phyloP scores from a whole-genome alignment of 2,797 vertebrate species.

The Enteromius unitaeniatus region DNA sequence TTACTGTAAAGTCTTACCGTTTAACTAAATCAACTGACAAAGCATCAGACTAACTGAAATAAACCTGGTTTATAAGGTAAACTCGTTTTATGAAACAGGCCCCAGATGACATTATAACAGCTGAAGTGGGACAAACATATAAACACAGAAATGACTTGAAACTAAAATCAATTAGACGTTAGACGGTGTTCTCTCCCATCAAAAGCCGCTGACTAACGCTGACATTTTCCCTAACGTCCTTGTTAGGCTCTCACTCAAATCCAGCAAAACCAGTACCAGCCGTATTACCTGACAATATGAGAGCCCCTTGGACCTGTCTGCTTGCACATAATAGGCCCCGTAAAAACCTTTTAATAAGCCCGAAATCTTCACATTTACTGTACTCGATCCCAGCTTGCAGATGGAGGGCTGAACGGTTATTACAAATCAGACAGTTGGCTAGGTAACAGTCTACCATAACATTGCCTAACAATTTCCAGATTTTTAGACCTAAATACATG shows the following conservation, averaged over 20 bases:
- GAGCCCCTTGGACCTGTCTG: neutral
- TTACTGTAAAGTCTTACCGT: no score
- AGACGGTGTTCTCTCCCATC: neutral
- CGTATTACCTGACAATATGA: constrained; percentile 16
- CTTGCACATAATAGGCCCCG: neutral
- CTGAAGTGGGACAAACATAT: neutral
- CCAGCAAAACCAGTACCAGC: neutral
- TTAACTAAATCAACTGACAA: no score
- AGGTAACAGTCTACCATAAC: constrained; percentile 44
- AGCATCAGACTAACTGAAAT: no score
- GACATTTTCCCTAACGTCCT: constrained; percentile 8
- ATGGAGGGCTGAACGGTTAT: constrained; percentile 33
- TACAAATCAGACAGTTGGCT: constrained; percentile 47
- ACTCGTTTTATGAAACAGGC: no score
- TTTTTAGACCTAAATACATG: constrained; percentile 37
- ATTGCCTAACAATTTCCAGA: constrained; percentile 54
- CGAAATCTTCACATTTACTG: neutral
- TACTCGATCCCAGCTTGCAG: constrained; percentile 15
- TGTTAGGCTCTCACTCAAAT: neutral
- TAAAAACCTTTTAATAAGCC: constrained; percentile 39
- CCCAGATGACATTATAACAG: neutral
- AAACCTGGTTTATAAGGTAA: no score
- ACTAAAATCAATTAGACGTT: constrained; percentile 10
- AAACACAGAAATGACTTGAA: neutral
- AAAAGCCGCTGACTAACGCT: neutral